Evolutionary conservation across 2,113 vertebrate species (phyloP), one percentile per base, ranked within the genome.

Genomic region (Alces alces): DNA sequence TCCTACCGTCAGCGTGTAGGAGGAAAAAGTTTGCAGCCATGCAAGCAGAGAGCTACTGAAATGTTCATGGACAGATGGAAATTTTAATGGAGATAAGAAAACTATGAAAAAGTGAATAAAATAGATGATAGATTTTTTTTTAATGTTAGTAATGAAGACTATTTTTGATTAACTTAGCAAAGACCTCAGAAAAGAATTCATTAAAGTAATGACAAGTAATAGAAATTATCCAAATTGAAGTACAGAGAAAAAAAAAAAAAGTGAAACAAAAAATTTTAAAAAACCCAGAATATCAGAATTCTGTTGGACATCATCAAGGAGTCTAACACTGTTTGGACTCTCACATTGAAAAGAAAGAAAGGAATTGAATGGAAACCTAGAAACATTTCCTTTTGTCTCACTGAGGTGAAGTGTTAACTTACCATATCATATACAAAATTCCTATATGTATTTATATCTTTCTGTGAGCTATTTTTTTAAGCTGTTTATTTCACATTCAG

Each of bases 211-310:
- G 36, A 61, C 9, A 45, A 28, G 5, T 45, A 88, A 80, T 23
- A 45, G 28, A 66, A 80, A 80, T 45, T 66, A 88, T n/a, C 30
- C 14, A n/a, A 94, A 82, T 2, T 66, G 30, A 80, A 64, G 3
- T 36, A 39, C 0, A 61, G 8, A 25, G 30, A 13, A 3, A 5
- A 50, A 54, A 82, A 82, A 39, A 50, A 82, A 39, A 50, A 2
- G 13, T 39, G 45, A 45, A 70, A 14, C 50, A 47, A 19, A 33
- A 17, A 23, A 0, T 2, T 14, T 4, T 0, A 8, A 14, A 43
- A 91, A 80, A 8, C 27, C 47, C 54, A 76, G 16, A 36, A 13
- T 28, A 52, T 54, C n/a, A 58, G 43, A 86, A 27, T 14, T 60
- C 2, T 76, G 4, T 60, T 50, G 6, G 33, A 79, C 6, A 60